phyloP scores from a whole-genome alignment of 1,140 invertebrate species.

The Hypothenemus hampei region DNA sequence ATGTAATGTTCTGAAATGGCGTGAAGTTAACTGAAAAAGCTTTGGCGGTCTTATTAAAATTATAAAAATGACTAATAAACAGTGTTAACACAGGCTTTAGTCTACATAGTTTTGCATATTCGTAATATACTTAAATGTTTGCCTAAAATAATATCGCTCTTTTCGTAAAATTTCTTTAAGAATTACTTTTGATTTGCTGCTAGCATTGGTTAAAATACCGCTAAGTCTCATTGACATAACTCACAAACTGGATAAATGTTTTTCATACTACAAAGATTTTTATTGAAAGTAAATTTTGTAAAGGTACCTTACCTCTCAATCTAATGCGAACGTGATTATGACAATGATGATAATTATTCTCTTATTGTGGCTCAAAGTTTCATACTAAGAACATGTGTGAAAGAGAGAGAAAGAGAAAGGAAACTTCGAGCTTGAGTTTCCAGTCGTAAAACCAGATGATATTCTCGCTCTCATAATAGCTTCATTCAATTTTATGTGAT shows the following conservation, averaged over 20 bases:
- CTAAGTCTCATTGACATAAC: neutral
- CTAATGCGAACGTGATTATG: neutral
- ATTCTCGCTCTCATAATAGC: slow-evolving; percentile 29
- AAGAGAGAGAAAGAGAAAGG: slow-evolving; percentile 1
- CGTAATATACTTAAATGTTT: neutral
- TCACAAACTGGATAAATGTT: neutral
- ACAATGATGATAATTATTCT: too few relatives aligned
- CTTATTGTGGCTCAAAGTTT: neutral
- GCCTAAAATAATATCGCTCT: neutral
- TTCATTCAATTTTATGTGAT: slow-evolving; percentile 34
- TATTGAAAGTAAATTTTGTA: neutral
- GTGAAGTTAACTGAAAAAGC: slow-evolving; percentile 5
- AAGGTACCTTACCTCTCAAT: neutral
- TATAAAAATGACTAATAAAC: slow-evolving; percentile 6
- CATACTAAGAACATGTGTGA: neutral
- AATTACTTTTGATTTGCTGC: neutral
- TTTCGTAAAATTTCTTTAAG: neutral
- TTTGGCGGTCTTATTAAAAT: slow-evolving; percentile 7
- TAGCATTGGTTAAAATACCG: too few relatives aligned
- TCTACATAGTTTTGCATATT: neutral
- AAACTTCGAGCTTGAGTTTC: slow-evolving; percentile 1
- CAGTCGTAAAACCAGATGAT: neutral
- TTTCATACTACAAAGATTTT: too few relatives aligned
- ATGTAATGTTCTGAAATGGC: neutral
- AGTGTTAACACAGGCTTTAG: neutral